Percentiles rank a stretch among this genome's conserved stretches.
Evolutionary conservation across 2,797 vertebrate species (phyloP).

Genomic region (Dipus sagitta): DNA sequence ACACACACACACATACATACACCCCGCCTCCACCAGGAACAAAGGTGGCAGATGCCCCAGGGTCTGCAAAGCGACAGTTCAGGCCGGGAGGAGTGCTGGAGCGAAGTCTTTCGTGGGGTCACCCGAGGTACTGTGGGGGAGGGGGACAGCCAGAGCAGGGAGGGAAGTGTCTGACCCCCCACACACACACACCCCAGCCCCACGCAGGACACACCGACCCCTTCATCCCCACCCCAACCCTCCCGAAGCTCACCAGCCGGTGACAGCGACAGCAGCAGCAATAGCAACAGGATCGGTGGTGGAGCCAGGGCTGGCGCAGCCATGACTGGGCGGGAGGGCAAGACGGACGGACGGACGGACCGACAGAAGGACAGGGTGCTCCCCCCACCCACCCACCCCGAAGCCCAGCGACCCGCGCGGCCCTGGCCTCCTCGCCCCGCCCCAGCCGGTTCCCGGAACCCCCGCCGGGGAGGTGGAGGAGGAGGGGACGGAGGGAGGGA

Average conservation of each 20-base stretch:
- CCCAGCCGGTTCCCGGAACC: constrained; percentile 76
- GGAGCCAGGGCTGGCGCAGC: neutral
- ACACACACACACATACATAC: too few relatives aligned
- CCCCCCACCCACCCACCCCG: too few relatives aligned
- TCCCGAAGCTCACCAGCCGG: constrained; percentile 71
- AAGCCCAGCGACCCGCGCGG: neutral
- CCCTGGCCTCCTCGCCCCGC: constrained; percentile 57
- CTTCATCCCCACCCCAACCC: neutral
- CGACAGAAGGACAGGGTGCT: neutral
- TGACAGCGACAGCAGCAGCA: constrained; percentile 62
- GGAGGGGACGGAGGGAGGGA: neutral
- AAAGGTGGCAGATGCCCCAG: constrained; percentile 9
- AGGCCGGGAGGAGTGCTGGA: neutral
- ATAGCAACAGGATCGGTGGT: neutral
- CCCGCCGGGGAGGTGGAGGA: constrained; percentile 16
- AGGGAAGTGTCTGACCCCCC: neutral
- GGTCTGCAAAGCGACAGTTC: neutral
- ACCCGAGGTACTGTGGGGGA: neutral
- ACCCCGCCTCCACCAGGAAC: neutral
- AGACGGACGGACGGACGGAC: neutral
- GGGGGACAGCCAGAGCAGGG: neutral
- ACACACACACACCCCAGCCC: neutral
- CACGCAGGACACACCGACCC: neutral
- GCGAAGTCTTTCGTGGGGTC: neutral
- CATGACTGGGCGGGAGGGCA: neutral